These are phyloP conservation scores for Hycleus cichorii DNA, from an alignment of 1,140 invertebrate species.

Conservation along the genomic window DNA sequence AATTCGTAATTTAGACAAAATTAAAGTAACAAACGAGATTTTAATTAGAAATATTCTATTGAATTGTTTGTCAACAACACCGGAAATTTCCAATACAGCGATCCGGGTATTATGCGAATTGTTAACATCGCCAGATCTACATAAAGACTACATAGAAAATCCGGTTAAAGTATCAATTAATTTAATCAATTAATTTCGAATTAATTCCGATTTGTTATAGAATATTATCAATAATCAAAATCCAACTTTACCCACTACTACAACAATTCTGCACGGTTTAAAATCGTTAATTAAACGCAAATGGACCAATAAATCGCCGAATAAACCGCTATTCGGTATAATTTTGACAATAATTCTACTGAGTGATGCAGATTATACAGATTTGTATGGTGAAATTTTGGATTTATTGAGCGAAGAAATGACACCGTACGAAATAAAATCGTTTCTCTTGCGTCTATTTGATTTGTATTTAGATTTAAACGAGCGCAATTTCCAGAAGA, in stretches of 20 bases:
- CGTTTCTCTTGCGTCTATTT: neutral
- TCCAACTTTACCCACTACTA: neutral
- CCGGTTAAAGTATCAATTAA: neutral
- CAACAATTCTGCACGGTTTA: neutral
- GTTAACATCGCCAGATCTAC: slow-evolving; percentile 6
- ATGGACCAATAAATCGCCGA: neutral
- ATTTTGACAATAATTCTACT: slow-evolving; percentile 1
- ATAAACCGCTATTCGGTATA: slow-evolving; percentile 4
- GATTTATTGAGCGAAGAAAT: neutral
- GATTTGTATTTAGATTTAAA: slow-evolving; percentile 1
- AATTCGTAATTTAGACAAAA: neutral
- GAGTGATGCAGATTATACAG: slow-evolving; percentile 1
- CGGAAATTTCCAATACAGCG: neutral
- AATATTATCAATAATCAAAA: neutral
- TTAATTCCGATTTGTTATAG: neutral
- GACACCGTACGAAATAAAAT: slow-evolving; percentile 3
- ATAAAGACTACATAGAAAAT: neutral
- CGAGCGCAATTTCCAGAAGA: neutral
- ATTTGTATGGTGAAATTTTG: slow-evolving; percentile 5
- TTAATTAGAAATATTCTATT: slow-evolving; percentile 3
- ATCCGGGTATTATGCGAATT: neutral
- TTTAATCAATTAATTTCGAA: neutral
- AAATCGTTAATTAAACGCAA: slow-evolving; percentile 3
- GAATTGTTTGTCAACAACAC: slow-evolving; percentile 2
- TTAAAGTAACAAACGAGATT: slow-evolving; percentile 10